Evolutionary conservation across 2,888 invertebrate genomes (phyloP), one percentile per base, ranked within the genome.

Genomic region (Octonoba sinensis): DNA sequence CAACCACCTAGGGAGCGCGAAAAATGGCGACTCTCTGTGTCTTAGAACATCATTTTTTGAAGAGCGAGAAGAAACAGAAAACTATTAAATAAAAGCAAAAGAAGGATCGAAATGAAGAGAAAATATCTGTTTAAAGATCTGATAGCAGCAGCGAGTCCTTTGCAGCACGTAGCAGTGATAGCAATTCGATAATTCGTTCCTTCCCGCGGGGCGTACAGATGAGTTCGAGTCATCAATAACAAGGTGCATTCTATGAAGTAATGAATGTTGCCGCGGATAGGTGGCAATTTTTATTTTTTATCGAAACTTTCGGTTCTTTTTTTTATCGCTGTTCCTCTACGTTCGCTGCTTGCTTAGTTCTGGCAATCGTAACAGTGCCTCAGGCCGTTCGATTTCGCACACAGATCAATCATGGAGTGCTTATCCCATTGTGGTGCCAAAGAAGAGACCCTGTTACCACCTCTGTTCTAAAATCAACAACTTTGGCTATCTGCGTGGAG

Each of bases 141-240:
- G 79, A 79, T 79, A 72, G 62, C 47, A 67, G 62, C 60, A 72
- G 18, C n/a, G 60, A 27, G 67, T 59, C 36, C 6, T 66, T 44
- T 18, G n/a, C 13, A 66, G 73, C 73, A 79, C 79, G 73, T 69
- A 73, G 56, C 69, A 67, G 56, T 73, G 73, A 79, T 79, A 79
- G 72, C 79, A 62, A 79, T 79, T 79, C 79, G 79, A 79, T 79
- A 79, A 79, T 79, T 54, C 73, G 60, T 73, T 71, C 51, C 54
- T 36, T 47, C 54, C 79, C 79, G 36, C 73, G 27, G 79, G 79
- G 78, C 36, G 56, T 46, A 36, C 59, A 24, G 59, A 71, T 79
- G 69, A 47, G 66, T 72, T 56, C 1, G 46, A 72, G 70, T 67
- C 73, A 79, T 79, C 79, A 79, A 78, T 78, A 78, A 78, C 72